Base-by-base conservation (phyloP, 1,140 invertebrate genomes). In the Pseudachorutes palmiensis region DNA sequence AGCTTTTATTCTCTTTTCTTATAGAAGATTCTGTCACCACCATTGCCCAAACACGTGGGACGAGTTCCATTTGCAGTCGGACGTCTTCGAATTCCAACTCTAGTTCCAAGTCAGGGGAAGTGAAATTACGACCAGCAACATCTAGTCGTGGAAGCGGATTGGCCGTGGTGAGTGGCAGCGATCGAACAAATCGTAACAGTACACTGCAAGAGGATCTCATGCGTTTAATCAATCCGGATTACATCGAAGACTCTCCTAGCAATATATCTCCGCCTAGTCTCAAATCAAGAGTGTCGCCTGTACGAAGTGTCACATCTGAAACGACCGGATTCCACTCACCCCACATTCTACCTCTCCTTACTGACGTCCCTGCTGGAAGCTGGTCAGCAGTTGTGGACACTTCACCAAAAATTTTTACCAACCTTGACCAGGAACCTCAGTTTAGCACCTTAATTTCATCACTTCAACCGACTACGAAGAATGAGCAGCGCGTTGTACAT, bases 161-260 rank as follows among this genome's bases (percentile, higher is more conserved):
- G 51, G 24, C 9, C 5, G 51, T 12, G 24, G 24, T 41, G 0
- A 29, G 60, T 2, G 29, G 61, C n/a, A 51, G 59, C 19, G 66
- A 73, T 24, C 57, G 76, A 16, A 84, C 85, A 1, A 86, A 86
- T 76, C 82, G 81, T 0, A 82, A 82, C 0, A 87, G 83, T 73
- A 89, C 86, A 28, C 79, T 92, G 2, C 88, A 94, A 79, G 91
- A 94, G 76, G 92, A 96, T 75, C 80, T 96, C 1, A 88, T 94
- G 81, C 85, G 88, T 36, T 80, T 96, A 1, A 94, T 96, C 69
- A 90, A 90, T 80, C 90, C 91, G 0, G 92, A 94, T 75, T 85
- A 86, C 67, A 84, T 49, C 14, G 55, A 60, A 49, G 41, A 49
- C 19, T 19, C 51, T 9, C 26, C 31, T 48, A 58, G 28, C 28